Evolutionary conservation across 2,797 vertebrate species (phyloP).

Genomic region (Artibeus lituratus): DNA sequence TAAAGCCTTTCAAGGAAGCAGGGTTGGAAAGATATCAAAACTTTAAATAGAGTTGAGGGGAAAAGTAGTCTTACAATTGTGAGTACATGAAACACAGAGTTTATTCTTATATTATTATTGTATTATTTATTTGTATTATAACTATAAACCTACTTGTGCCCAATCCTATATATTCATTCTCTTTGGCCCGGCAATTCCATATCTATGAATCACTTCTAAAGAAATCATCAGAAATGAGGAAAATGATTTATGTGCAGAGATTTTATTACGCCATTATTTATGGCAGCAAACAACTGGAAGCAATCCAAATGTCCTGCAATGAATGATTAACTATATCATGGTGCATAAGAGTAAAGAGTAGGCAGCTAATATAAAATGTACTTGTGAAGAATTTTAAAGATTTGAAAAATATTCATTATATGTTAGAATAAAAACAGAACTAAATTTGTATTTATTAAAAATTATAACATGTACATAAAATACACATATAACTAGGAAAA

Average conservation of each 20-base stretch:
- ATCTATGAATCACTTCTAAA: conserved; percentile 61
- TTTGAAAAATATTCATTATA: not conserved
- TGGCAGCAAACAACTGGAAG: conserved; percentile 53
- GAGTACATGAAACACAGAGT: not conserved
- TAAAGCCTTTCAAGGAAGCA: conserved; percentile 32
- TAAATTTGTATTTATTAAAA: not conserved
- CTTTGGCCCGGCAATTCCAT: conserved; percentile 32
- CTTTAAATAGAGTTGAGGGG: not conserved
- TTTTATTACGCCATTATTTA: conserved; percentile 65
- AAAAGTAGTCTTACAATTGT: not conserved
- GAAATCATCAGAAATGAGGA: conserved; percentile 62
- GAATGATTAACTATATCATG: conserved; percentile 42
- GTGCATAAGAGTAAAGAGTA: conserved; percentile 19
- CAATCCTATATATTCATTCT: not conserved
- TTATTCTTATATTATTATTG: not conserved
- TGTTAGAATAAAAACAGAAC: not conserved
- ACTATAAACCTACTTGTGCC: not conserved
- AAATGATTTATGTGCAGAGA: conserved; percentile 66
- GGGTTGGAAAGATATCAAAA: conserved; percentile 35
- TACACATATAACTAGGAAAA: not conserved
- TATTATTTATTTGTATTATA: not conserved
- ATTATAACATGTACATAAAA: not conserved
- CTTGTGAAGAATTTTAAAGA: conserved; percentile 33
- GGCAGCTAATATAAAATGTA: conserved; percentile 18
- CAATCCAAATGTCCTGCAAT: conserved; percentile 5